Conservation (phyloP, 2,113 vertebrate species). For the Leucopternis melanops region DNA sequence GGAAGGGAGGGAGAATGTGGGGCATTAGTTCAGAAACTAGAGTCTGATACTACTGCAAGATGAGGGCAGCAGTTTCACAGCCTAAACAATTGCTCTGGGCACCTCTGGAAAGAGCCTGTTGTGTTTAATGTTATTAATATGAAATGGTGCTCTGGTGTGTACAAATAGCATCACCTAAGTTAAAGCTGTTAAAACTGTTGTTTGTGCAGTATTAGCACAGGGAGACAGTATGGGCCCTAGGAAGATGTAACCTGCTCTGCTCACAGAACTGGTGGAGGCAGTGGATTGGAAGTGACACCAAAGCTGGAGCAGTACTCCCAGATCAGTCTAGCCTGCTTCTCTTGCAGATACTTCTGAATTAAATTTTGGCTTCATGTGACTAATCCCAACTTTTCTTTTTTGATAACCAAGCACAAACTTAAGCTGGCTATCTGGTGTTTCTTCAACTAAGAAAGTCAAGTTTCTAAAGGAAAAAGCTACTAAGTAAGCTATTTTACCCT, state of each 20-base stretch:
- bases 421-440: not conserved
- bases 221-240: fast-evolving
- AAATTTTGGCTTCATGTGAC: not conserved
- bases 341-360: not conserved
- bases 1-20: not conserved
- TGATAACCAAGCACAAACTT: not conserved
- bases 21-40: not conserved
- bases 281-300: not conserved
- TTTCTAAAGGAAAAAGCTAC: too few relatives aligned
- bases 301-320: not conserved
- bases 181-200: fast-evolving
- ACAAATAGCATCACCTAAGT: not conserved
- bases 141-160: not conserved
- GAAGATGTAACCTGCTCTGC: not conserved
- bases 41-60: not conserved
- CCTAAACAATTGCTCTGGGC: not conserved
- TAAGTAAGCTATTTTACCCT: not conserved
- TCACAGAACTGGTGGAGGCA: not conserved
- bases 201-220: not conserved
- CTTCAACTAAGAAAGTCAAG: not conserved
- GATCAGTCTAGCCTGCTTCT: not conserved
- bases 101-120: not conserved
- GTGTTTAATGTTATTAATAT: fast-evolving
- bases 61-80: not conserved
- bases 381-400: not conserved